Conservation (phyloP, 1,140 invertebrate genomes). For the Plutomurus gul region DNA sequence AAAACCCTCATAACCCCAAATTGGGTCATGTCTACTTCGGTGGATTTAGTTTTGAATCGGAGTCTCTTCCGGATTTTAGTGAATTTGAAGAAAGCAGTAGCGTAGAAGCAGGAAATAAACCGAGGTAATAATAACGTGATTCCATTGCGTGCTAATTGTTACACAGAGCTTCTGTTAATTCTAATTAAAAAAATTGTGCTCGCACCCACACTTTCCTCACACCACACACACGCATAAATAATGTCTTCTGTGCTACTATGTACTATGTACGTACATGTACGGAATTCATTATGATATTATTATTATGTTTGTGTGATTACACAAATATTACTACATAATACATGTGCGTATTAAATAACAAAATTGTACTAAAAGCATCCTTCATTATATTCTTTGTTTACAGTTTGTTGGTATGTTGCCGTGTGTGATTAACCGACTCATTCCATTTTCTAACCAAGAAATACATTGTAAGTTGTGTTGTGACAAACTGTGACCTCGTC, state of each 20-base stretch:
- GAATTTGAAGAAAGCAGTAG: conserved; percentile 61
- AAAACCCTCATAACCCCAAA: background rate
- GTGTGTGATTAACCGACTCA: conserved; percentile 28
- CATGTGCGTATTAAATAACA: background rate
- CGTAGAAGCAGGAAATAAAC: background rate
- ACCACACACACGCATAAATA: too few species aligned
- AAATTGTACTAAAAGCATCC: background rate
- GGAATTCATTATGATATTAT: background rate
- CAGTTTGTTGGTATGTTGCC: conserved; percentile 22
- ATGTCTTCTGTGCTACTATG: background rate
- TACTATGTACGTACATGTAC: background rate
- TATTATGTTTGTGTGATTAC: background rate
- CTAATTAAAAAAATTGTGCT: too few species aligned
- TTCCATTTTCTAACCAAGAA: background rate
- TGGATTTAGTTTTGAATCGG: conserved; percentile 63
- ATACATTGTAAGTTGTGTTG: background rate
- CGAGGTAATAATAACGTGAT: too few species aligned
- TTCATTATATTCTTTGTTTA: conserved; percentile 6
- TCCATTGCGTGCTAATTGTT: too few species aligned
- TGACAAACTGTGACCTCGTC: background rate
- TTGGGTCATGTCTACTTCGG: conserved; percentile 54
- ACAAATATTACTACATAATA: background rate
- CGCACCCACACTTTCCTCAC: too few species aligned
- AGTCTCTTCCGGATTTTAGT: conserved; percentile 63
- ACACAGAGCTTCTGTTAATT: too few species aligned